Base-by-base conservation (phyloP, 2,113 vertebrate genomes). In the Pseudois nayaur region DNA sequence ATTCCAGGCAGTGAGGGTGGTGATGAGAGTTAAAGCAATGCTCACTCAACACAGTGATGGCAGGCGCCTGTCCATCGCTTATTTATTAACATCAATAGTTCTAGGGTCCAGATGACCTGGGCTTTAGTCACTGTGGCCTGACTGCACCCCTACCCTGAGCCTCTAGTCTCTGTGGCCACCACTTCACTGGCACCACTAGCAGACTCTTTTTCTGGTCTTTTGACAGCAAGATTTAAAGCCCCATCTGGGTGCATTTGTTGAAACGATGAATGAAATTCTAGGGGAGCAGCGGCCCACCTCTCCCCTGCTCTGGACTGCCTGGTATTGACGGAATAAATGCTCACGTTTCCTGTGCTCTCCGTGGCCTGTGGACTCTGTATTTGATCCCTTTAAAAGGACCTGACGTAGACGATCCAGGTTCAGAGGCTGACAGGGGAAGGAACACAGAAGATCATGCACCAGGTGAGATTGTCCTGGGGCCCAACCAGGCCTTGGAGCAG, bases 391-490 rank as follows among this genome's bases (percentile, higher is more conserved):
- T 78, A 21, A 89, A 98, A 86, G 95, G 79, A 25, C 97, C 89
- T 98, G 98, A 98, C 71, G 90, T 59, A 82, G 98, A 97, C 62
- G 36, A 88, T 85, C 96, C 89, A 97, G 94, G 89, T 96, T 98
- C 96, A 76, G 62, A 99, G 59, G 45, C 94, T 87, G 12, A 19
- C 16, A 89, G 64, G 67, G 96, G 95, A 97, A 97, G 92, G 60
- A 96, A 96, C 59, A 86, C 88, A 71, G 2, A 21, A 92, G 97
- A 98, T 97, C 97, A 95, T 59, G 64, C 98, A 91, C 95, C 97
- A 97, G 90, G 86, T 17, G 25, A 67, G 85, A 95, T 0, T 16
- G 87, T 48, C 97, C 31, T 17, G 71, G 97, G 81, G 94, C 91
- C 91, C 31, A 17, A 96, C 71, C 59, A 31, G 57, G 97, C 60